These are phyloP conservation scores for Antennarius maculatus DNA, from an alignment of 2,797 vertebrate species.

Conservation along the genomic window DNA sequence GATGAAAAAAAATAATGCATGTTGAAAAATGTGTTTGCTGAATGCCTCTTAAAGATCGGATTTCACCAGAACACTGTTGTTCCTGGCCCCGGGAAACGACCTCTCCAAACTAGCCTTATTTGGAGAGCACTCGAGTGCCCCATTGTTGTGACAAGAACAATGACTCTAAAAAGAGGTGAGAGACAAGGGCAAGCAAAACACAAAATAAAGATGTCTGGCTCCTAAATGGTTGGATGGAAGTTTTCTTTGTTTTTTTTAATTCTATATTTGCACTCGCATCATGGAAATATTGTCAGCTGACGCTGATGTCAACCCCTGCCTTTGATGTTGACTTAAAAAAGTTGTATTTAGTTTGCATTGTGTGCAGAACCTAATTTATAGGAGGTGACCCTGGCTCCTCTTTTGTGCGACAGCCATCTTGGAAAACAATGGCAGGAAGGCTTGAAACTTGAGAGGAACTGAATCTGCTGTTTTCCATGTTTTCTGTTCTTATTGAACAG, in stretches of 20 bases:
- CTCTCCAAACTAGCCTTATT: conserved; percentile 69
- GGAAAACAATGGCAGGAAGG: conserved; percentile 87
- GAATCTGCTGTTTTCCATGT: conserved; percentile 89
- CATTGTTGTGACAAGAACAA: conserved; percentile 78
- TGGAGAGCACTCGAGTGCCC: conserved; percentile 62
- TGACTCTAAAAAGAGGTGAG: conserved; percentile 71
- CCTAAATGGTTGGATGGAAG: conserved; percentile 51
- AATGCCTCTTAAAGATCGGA: conserved; percentile 45
- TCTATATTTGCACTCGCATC: conserved; percentile 62
- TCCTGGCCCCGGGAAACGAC: conserved; percentile 58
- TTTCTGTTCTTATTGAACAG: conserved; percentile 69
- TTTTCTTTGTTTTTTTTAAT: conserved; percentile 23
- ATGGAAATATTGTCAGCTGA: conserved; percentile 75
- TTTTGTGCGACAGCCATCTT: conserved; percentile 90
- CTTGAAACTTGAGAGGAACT: conserved; percentile 86
- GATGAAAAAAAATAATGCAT: conserved; percentile 6
- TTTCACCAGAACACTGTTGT: conserved; percentile 43
- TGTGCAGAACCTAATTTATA: conserved; percentile 91
- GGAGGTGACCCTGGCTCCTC: conserved; percentile 89
- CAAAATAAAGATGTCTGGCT: conserved; percentile 62
- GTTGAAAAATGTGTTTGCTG: conserved; percentile 12
- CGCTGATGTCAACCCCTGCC: conserved; percentile 60
- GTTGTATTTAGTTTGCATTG: conserved; percentile 88
- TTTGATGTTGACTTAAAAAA: conserved; percentile 89
- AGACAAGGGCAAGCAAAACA: conserved; percentile 66